A percentile compares a stretch with the other conserved stretches of the same genome.
phyloP scores from a whole-genome alignment of 1,140 invertebrate species.

The Eurosta solidaginis region DNA sequence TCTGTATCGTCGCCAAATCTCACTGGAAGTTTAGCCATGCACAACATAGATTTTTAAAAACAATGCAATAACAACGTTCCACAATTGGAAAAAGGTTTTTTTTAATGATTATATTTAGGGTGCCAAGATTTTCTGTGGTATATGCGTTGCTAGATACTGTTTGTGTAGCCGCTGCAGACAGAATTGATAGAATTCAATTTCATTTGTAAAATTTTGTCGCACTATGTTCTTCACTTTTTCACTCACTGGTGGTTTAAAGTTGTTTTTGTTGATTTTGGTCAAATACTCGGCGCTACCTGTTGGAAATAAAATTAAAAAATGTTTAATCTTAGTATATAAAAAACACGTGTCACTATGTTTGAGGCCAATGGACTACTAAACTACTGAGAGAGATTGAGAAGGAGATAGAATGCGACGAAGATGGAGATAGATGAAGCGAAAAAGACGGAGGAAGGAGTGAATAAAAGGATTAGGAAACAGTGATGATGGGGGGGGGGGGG shows the following conservation, averaged over 20 bases:
- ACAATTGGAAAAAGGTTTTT: no score
- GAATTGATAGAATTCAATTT: slow-evolving; percentile 92
- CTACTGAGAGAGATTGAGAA: no score
- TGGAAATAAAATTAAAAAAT: slow-evolving; percentile 39
- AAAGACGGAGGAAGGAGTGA: no score
- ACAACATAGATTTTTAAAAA: background rate
- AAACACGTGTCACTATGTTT: background rate
- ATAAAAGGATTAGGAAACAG: no score
- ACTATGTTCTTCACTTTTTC: slow-evolving; percentile 87
- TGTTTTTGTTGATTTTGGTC: slow-evolving; percentile 81
- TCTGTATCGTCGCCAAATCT: background rate
- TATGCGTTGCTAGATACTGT: slow-evolving; percentile 75
- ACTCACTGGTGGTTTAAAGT: slow-evolving; percentile 84
- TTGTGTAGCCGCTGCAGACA: slow-evolving; percentile 81
- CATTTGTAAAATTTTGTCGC: slow-evolving; percentile 81
- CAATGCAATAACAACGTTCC: slow-evolving; percentile 24
- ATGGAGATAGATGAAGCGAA: no score
- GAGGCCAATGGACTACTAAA: no score
- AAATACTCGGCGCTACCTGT: slow-evolving; percentile 76
- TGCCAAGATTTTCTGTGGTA: slow-evolving; percentile 51
- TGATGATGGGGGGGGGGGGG: no score
- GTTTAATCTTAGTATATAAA: background rate
- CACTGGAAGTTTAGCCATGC: slow-evolving; percentile 20
- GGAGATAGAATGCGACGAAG: no score
- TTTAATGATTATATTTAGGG: background rate